Conservation (phyloP, 2,113 vertebrate species). For the Urocitellus parryii region DNA sequence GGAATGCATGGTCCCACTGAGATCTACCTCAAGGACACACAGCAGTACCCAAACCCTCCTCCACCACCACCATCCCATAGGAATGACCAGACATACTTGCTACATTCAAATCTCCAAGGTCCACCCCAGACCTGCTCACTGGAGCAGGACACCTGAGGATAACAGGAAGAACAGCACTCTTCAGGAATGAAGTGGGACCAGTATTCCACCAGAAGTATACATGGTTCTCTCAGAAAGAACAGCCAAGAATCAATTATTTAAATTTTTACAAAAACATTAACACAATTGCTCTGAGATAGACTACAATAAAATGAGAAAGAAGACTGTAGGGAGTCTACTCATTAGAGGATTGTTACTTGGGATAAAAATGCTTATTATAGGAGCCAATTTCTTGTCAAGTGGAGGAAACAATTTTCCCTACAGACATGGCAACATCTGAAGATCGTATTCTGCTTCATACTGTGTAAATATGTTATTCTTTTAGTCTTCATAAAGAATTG, state of each 20-base stretch:
- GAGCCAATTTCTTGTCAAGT: not conserved
- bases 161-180: not conserved
- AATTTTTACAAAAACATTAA: constrained; percentile 56
- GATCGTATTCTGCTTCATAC: not conserved
- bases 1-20: not conserved
- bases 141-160: not conserved
- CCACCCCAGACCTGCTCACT: not conserved
- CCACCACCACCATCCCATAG: not conserved
- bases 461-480: constrained; percentile 25
- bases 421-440: not conserved
- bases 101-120: not conserved
- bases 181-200: not conserved
- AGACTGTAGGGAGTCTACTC: not conserved
- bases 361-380: not conserved
- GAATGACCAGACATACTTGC: not conserved
- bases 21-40: not conserved
- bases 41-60: not conserved
- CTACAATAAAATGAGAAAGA: not conserved
- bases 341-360: not conserved
- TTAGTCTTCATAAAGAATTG: not conserved
- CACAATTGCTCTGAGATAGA: not conserved
- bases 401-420: not conserved
- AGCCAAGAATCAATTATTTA: constrained; percentile 15
- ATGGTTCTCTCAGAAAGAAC: constrained; percentile 8
- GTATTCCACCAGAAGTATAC: not conserved